Base-by-base conservation (phyloP, 2,888 invertebrate genomes). In the Ennomos quercinarius region DNA sequence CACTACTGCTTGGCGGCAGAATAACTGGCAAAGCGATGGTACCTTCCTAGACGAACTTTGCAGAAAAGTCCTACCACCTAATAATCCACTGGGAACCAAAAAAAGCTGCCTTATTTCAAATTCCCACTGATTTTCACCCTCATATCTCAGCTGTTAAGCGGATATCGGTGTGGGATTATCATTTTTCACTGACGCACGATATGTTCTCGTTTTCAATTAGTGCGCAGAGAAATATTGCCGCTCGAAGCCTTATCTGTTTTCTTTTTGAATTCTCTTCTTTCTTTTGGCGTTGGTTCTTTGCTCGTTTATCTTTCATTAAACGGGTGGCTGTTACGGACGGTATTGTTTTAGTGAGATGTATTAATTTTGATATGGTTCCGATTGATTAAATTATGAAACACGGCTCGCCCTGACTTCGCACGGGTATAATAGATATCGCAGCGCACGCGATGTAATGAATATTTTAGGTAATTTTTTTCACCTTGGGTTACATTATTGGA, bases 161-260 rank as follows among this genome's bases (percentile, higher is more conserved):
- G 50, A 44, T 66, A 64, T 68, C 64, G 63, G 52, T 61, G 55
- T 47, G 51, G 63, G 63, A 68, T 74, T 69, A 74, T 71, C 66
- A 76, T 77, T 73, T 71, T 72, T 77, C 70, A 74, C 67, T 60
- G 57, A 69, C 68, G 63, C 66, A 66, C 68, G 61, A 64, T 68
- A 58, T 60, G 54, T 65, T 60, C 56, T 53, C 70, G 57, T 70
- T 73, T 73, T 68, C 74, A 78, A 77, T 78, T 79, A 79, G 74
- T 61, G 68, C 55, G 52, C 39, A 12, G 61, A 74, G 77, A 78
- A 68, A 73, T 73, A 79, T 75, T 59, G 71, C 61, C 58, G 61
- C 57, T 67, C 63, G 63, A 67, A 63, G 63, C 68, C 46, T 45
- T 46, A 41, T 55, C 39, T 56, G 45, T 53, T 51, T 61, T 45